Evolutionary conservation across 2,113 vertebrate species (phyloP).

Genomic region (Balaenoptera acutorostrata): DNA sequence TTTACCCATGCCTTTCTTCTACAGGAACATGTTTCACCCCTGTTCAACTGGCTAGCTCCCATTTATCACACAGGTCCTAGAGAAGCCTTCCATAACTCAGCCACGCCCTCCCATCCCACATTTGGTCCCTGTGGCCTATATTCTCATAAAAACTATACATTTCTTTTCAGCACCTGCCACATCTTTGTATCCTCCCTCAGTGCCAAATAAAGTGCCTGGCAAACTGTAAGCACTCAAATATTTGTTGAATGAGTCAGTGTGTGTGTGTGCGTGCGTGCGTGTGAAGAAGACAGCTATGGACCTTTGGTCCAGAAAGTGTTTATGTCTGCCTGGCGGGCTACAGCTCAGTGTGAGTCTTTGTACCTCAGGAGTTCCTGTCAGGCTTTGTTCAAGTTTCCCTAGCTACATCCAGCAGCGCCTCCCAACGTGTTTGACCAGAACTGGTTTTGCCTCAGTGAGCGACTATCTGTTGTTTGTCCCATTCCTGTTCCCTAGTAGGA

Average conservation of each 20-base stretch:
- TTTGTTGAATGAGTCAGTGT: background rate
- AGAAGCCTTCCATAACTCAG: background rate
- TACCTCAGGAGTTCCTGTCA: background rate
- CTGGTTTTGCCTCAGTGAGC: background rate
- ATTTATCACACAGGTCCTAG: background rate
- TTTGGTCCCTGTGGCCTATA: background rate
- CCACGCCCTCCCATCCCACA: background rate
- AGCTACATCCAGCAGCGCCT: background rate
- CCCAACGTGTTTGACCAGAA: background rate
- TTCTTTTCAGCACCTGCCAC: background rate
- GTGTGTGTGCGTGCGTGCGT: accelerated
- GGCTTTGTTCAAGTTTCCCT: background rate
- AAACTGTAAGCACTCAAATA: background rate
- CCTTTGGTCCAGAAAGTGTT: background rate
- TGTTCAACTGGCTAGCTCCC: background rate
- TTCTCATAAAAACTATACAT: background rate
- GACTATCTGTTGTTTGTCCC: background rate
- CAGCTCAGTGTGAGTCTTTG: background rate
- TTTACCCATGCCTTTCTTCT: background rate
- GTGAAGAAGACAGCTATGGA: background rate
- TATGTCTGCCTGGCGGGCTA: background rate
- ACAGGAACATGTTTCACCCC: background rate
- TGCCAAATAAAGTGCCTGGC: background rate
- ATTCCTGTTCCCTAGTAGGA: background rate
- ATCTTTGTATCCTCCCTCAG: background rate